phyloP scores from a whole-genome alignment of 2,888 invertebrate genomes.

The Drosophila mimetica region DNA sequence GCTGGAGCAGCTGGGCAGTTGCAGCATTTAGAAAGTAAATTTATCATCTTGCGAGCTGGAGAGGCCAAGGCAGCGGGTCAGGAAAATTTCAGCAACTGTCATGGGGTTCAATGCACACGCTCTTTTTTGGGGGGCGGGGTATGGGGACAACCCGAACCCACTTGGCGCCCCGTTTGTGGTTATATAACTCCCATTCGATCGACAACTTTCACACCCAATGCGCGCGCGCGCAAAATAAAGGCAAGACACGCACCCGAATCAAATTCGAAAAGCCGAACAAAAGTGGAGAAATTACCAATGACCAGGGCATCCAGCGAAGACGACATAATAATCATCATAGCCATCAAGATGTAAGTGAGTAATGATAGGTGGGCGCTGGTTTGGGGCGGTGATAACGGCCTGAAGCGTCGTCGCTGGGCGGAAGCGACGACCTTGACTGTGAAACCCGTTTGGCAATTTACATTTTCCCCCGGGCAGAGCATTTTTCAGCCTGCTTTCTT shows the following conservation, averaged over 20 bases:
- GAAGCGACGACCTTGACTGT: slow-evolving; percentile 81
- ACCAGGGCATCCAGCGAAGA: slow-evolving; percentile 62
- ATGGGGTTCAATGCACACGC: slow-evolving; percentile 76
- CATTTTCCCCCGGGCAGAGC: slow-evolving; percentile 64
- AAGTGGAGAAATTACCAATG: slow-evolving; percentile 74
- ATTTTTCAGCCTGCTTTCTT: slow-evolving; percentile 59
- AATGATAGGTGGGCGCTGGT: slow-evolving; percentile 22
- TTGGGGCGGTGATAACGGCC: slow-evolving; percentile 51
- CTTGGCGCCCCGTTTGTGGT: slow-evolving; percentile 41
- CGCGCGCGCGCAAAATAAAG: slow-evolving; percentile 42
- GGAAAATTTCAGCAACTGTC: slow-evolving; percentile 75
- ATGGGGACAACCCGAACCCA: slow-evolving; percentile 22
- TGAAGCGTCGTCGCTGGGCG: slow-evolving; percentile 34
- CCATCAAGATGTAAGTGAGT: slow-evolving; percentile 49
- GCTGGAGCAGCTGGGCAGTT: slow-evolving; percentile 34
- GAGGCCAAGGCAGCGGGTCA: slow-evolving; percentile 56
- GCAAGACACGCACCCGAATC: slow-evolving; percentile 53
- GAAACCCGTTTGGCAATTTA: slow-evolving; percentile 68
- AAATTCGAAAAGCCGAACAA: slow-evolving; percentile 54
- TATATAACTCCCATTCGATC: slow-evolving; percentile 70
- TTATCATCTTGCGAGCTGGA: slow-evolving; percentile 33
- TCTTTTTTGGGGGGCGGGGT: slow-evolving; percentile 1
- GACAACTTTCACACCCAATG: slow-evolving; percentile 79
- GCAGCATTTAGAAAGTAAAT: slow-evolving; percentile 75
- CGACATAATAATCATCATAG: slow-evolving; percentile 62